phyloP scores from a whole-genome alignment of 2,113 vertebrate genomes.

The Ceyx cyanopectus region DNA sequence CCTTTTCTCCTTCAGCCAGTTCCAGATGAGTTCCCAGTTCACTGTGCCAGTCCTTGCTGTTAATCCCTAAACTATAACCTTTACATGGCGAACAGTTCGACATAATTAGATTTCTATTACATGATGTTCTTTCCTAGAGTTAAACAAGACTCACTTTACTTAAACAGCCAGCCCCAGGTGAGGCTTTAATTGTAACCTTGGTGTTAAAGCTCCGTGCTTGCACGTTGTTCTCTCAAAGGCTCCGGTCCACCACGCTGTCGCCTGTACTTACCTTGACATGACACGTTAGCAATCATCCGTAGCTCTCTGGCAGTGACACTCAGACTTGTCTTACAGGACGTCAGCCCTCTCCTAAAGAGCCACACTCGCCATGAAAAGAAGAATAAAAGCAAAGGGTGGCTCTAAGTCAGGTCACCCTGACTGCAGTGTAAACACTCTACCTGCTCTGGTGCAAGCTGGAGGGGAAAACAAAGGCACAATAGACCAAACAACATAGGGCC shows the following conservation, averaged over 20 bases:
- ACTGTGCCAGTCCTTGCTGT: background rate
- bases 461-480: slow-evolving; percentile 42
- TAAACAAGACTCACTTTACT: slow-evolving; percentile 37
- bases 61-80: slow-evolving; percentile 65
- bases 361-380: background rate
- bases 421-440: background rate
- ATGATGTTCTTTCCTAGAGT: slow-evolving; percentile 43
- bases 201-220: background rate
- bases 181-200: slow-evolving; percentile 28
- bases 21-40: background rate
- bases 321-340: background rate
- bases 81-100: slow-evolving; percentile 13
- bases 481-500: background rate
- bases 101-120: slow-evolving; percentile 44
- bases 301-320: background rate
- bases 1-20: slow-evolving; percentile 41
- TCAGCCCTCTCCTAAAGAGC: background rate
- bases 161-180: slow-evolving; percentile 17
- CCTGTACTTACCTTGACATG: background rate
- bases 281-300: background rate
- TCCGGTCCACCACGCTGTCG: background rate
- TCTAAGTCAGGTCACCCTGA: slow-evolving; percentile 42
- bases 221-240: rapidly evolving
- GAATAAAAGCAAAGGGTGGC: background rate
- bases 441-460: slow-evolving; percentile 5